Base-by-base conservation (phyloP, 2,888 invertebrate genomes). In the Patella depressa region DNA sequence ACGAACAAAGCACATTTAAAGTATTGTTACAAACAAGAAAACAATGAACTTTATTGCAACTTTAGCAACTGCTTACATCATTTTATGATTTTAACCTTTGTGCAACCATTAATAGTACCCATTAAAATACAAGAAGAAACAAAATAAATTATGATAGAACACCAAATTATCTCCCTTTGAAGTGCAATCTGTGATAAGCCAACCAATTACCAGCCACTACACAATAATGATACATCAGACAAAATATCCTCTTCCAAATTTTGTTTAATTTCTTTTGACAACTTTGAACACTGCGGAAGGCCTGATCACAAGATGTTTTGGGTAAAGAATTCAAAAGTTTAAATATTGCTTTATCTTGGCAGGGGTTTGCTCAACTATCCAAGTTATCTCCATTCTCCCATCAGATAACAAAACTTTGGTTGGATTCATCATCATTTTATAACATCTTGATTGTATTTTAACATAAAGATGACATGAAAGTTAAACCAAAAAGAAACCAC, bases 381-480 rank as follows among this genome's bases (percentile, higher is more conserved):
- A 12, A 24, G 24, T 65, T 65, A 65, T 65, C 65, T 24, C 24
- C 9, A 24, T 65, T 65, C 24, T 65, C 65, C 19, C 19, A 65
- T 65, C 65, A 65, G 65, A 65, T 65, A 65, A 65, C 19, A 65
- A 65, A 65, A 65, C 19, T 24, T 65, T 1, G 65, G 9, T 19
- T 19, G 9, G 24, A 45, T 45, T 45, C 45, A 45, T 45, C 45
- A 45, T 45, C 45, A 45, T 45, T 45, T 65, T 65, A 19, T 24
- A 24, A 65, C 65, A 65, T 65, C 65, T 65, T 65, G 65, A 65
- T 65, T 65, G 65, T 65, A 65, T 65, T 65, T 65, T 24, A 65
- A 65, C 65, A 65, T 65, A 65, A 65, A 24, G 24, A 65, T 65
- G 65, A 65, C 65, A 65, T 65, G 65, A 65, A 65, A 65, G 65